A percentile compares a stretch with the other conserved stretches of the same genome.
phyloP scores from a whole-genome alignment of 2,888 invertebrate genomes.

The Carterocephalus palaemon region DNA sequence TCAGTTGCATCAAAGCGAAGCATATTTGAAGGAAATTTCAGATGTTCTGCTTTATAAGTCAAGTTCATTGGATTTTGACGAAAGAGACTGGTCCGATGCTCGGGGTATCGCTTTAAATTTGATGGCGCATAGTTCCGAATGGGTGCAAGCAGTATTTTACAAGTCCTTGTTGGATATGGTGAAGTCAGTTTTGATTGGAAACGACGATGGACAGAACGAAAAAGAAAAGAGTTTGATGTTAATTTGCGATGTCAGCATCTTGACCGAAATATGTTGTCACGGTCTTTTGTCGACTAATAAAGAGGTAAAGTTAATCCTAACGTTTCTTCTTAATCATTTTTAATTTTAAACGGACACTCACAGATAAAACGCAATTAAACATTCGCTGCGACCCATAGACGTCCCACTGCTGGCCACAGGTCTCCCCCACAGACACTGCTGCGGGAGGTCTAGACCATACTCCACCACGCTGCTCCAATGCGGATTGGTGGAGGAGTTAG shows the following conservation, averaged over 20 bases:
- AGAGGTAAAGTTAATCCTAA: constrained; percentile 48
- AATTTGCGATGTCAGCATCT: constrained; percentile 75
- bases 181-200: constrained; percentile 74
- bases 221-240: constrained; percentile 74
- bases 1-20: constrained; percentile 79
- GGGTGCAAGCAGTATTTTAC: constrained; percentile 78
- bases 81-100: constrained; percentile 55
- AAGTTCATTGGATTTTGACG: constrained; percentile 53
- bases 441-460: no score
- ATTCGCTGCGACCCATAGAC: no score
- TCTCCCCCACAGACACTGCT: no score
- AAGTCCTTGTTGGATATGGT: constrained; percentile 74
- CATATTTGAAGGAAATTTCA: constrained; percentile 67
- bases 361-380: no score
- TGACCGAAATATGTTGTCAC: constrained; percentile 82
- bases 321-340: no score
- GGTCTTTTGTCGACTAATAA: constrained; percentile 69
- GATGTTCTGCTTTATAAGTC: constrained; percentile 55
- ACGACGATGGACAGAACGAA: constrained; percentile 52
- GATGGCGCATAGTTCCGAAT: constrained; percentile 76
- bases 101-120: constrained; percentile 70
- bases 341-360: no score
- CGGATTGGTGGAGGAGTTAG: no score
- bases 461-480: no score
- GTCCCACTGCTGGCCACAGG: no score